Conservation (phyloP, 1,140 invertebrate species). For the Lepidurus packardi region DNA sequence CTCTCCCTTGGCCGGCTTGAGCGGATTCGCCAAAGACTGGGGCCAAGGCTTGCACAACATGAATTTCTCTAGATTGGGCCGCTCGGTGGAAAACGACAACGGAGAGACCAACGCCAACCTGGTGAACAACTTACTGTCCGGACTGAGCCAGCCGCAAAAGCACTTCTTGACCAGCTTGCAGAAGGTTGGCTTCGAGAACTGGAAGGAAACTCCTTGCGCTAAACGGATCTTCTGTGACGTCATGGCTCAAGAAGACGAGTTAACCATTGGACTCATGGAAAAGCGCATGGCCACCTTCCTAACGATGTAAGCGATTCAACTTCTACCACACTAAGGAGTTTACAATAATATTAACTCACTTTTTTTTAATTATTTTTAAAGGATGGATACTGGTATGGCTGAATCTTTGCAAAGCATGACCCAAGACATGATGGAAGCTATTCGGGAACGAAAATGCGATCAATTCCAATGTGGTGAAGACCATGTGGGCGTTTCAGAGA, state of each 20-base stretch:
- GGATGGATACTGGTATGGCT: slow-evolving; percentile 30
- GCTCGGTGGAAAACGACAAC: slow-evolving; percentile 28
- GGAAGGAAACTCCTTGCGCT: slow-evolving; percentile 65
- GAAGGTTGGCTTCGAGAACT: slow-evolving; percentile 49
- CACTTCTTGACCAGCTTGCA: slow-evolving; percentile 42
- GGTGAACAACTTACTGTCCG: slow-evolving; percentile 50
- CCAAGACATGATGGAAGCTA: slow-evolving; percentile 31
- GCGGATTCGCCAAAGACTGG: not conserved
- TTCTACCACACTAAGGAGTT: not conserved
- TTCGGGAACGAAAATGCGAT: slow-evolving; percentile 27
- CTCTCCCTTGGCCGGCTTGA: not conserved
- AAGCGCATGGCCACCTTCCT: slow-evolving; percentile 66
- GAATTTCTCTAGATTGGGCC: not conserved
- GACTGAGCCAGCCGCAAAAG: slow-evolving; percentile 49
- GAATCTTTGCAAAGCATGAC: slow-evolving; percentile 28
- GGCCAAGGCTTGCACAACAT: not conserved
- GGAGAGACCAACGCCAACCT: slow-evolving; percentile 36
- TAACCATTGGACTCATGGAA: slow-evolving; percentile 63
- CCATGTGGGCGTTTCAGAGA: not conserved
- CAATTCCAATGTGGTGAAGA: slow-evolving; percentile 26
- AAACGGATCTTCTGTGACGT: slow-evolving; percentile 69
- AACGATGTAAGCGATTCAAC: slow-evolving; percentile 57
- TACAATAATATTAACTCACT: not conserved
- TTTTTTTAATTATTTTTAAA: slow-evolving; percentile 1
- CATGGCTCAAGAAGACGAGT: slow-evolving; percentile 57